A percentile compares a stretch with the other conserved stretches of the same genome.
These are phyloP conservation scores for Whitmania pigra DNA, from an alignment of 1,140 invertebrate species.

Conservation along the genomic window DNA sequence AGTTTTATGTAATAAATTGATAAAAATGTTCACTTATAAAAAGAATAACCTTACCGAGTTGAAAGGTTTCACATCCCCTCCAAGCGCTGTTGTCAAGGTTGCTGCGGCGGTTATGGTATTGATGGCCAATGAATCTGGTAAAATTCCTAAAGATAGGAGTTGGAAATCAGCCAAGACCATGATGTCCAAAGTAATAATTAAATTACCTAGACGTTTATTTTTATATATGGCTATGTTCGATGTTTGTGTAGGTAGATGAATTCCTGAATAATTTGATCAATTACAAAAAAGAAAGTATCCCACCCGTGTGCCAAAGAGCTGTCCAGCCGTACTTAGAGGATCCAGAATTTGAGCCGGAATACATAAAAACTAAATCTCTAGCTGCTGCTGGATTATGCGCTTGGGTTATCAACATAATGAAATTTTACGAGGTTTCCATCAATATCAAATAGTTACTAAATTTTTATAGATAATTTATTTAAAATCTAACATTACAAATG, in stretches of 20 bases:
- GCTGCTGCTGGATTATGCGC: constrained; percentile 87
- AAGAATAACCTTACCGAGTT: constrained; percentile 77
- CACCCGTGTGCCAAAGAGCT: constrained; percentile 78
- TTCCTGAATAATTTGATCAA: constrained; percentile 78
- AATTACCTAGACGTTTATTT: neutral
- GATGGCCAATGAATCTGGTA: constrained; percentile 72
- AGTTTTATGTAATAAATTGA: neutral
- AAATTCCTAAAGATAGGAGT: constrained; percentile 73
- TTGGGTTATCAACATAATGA: constrained; percentile 82
- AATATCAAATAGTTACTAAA: no score
- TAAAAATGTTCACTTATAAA: constrained; percentile 17
- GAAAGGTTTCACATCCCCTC: constrained; percentile 74
- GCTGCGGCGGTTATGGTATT: constrained; percentile 88
- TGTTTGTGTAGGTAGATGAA: constrained; percentile 53
- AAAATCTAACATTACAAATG: no score
- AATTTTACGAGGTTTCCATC: constrained; percentile 58
- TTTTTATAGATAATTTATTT: no score
- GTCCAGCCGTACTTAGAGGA: constrained; percentile 75
- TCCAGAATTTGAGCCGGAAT: constrained; percentile 85
- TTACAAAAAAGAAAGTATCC: constrained; percentile 93
- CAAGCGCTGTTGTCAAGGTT: constrained; percentile 75
- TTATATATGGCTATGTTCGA: neutral
- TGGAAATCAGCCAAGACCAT: constrained; percentile 87
- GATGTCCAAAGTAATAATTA: constrained; percentile 62
- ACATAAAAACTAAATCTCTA: constrained; percentile 74